Conservation (phyloP, 2,113 vertebrate species). For the Camelus dromedarius region DNA sequence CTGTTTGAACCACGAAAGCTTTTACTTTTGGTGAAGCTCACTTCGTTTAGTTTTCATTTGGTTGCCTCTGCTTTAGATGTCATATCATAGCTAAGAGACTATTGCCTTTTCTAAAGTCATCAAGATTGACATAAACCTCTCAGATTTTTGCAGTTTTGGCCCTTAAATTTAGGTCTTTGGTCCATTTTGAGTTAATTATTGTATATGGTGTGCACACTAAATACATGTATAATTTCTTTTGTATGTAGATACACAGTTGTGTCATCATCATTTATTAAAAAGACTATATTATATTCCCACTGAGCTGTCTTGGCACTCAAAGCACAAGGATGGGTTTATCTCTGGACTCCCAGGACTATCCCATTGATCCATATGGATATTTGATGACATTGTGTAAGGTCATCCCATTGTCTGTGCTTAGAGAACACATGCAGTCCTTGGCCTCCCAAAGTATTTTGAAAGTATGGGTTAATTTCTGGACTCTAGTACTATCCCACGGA, state of each 20-base stretch:
- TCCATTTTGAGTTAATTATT: neutral
- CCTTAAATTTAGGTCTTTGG: neutral
- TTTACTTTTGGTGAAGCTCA: neutral
- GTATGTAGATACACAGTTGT: neutral
- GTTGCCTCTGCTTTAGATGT: neutral
- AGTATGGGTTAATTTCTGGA: no score
- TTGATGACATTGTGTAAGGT: no score
- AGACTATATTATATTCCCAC: neutral
- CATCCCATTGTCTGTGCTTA: no score
- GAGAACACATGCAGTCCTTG: no score
- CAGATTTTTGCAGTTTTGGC: neutral
- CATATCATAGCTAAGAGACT: neutral
- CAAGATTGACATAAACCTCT: neutral
- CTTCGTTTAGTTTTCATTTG: neutral
- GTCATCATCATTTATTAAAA: neutral
- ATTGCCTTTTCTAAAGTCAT: neutral
- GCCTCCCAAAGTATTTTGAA: no score
- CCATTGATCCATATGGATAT: accelerated
- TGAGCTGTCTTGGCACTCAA: neutral
- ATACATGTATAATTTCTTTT: neutral
- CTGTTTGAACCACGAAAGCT: neutral
- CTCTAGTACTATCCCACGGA: no score
- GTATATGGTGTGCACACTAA: no score
- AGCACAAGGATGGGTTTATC: no score
- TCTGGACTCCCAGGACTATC: neutral